These are phyloP conservation scores for Dreissena rostriformis DNA, from an alignment of 1,140 invertebrate genomes.

Conservation along the genomic window DNA sequence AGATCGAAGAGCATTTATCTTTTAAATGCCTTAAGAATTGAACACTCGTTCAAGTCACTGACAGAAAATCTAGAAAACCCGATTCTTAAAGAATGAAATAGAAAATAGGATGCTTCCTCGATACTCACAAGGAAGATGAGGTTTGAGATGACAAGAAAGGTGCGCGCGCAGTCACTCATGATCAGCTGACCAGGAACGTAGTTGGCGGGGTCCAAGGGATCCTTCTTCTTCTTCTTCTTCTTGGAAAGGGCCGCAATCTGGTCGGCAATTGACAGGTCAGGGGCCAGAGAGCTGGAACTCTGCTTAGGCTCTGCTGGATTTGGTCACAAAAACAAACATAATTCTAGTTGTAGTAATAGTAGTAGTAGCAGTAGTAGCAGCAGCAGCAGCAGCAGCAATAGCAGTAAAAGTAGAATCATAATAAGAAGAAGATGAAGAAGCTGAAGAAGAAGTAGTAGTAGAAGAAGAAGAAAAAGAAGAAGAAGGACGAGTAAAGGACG, in stretches of 20 bases:
- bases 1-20: too few species aligned
- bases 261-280: slow-evolving; percentile 34
- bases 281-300: slow-evolving; percentile 11
- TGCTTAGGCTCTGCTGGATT: neutral
- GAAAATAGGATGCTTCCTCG: too few species aligned
- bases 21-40: too few species aligned
- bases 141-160: slow-evolving; percentile 34
- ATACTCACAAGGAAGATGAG: slow-evolving; percentile 46
- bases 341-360: neutral
- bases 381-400: neutral
- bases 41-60: too few species aligned
- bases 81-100: too few species aligned
- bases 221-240: slow-evolving; percentile 38
- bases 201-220: neutral
- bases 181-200: slow-evolving; percentile 11
- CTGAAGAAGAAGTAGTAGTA: too few species aligned
- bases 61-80: too few species aligned
- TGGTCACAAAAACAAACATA: neutral
- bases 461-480: too few species aligned
- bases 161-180: slow-evolving; percentile 25
- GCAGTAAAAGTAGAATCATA: too few species aligned
- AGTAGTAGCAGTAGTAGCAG: neutral
- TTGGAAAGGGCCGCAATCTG: slow-evolving; percentile 47
- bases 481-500: too few species aligned
- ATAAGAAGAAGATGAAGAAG: too few species aligned